These are phyloP conservation scores for Spinus pinus DNA, from an alignment of 2,797 vertebrate species.

Conservation along the genomic window DNA sequence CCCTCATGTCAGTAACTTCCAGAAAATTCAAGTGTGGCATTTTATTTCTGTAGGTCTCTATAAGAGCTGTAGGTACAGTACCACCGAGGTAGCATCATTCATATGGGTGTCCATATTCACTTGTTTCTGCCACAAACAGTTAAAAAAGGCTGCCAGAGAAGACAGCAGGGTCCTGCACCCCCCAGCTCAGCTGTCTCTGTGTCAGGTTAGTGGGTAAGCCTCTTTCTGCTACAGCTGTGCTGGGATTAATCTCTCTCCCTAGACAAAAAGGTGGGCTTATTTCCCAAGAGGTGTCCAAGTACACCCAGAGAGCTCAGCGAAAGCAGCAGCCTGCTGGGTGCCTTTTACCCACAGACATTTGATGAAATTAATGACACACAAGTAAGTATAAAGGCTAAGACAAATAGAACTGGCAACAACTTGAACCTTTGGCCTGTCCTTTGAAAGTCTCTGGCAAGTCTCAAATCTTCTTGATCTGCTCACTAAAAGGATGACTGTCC, in stretches of 20 bases:
- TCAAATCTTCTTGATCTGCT: slow-evolving; percentile 64
- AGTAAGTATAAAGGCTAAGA: slow-evolving; percentile 63
- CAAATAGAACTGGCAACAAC: slow-evolving; percentile 65
- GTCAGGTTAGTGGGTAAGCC: not conserved
- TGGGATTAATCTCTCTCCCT: not conserved
- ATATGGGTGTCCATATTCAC: fast-evolving
- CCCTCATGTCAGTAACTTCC: not conserved
- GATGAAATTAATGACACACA: slow-evolving; percentile 68
- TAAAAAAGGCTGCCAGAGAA: not conserved
- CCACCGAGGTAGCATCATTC: not conserved
- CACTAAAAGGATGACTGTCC: slow-evolving; percentile 59
- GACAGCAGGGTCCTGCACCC: not conserved
- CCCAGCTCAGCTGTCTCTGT: not conserved
- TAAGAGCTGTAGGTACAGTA: not conserved
- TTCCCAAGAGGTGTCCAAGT: slow-evolving; percentile 39
- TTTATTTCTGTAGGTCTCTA: not conserved
- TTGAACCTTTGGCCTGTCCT: slow-evolving; percentile 66
- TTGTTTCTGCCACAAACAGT: not conserved
- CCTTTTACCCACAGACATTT: slow-evolving; percentile 51
- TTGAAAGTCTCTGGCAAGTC: slow-evolving; percentile 63
- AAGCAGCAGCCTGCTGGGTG: slow-evolving; percentile 54
- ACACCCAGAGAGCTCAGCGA: not conserved
- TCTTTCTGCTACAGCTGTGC: not conserved
- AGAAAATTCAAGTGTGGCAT: not conserved
- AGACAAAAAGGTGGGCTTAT: slow-evolving; percentile 47